These are phyloP conservation scores for Pachliopta kotzebuea DNA, from an alignment of 2,888 invertebrate species.

Conservation along the genomic window DNA sequence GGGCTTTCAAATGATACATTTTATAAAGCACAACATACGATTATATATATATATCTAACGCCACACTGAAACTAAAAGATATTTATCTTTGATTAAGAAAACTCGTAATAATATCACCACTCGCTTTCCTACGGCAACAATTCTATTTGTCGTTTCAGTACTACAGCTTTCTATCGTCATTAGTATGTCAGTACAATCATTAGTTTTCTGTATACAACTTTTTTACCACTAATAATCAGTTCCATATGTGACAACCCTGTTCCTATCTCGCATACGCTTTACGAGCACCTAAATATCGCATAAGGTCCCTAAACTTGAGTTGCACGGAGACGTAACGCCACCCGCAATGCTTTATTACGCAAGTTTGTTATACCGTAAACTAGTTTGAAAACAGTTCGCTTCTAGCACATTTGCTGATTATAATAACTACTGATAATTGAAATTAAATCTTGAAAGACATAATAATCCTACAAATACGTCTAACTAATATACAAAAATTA, in stretches of 20 bases:
- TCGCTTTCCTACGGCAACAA: no score
- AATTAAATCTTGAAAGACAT: not conserved
- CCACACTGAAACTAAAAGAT: not conserved
- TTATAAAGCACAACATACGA: not conserved
- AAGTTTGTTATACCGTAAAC: constrained; percentile 28
- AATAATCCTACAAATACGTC: no score
- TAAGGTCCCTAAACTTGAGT: constrained; percentile 30
- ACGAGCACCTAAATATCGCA: constrained; percentile 32
- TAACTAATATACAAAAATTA: no score
- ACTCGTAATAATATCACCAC: no score
- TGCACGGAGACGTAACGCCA: constrained; percentile 6
- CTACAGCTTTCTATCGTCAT: no score
- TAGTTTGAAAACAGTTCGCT: constrained; percentile 15
- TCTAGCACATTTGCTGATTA: constrained; percentile 1
- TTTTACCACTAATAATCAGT: not conserved
- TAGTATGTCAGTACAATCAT: no score
- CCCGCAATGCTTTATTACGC: constrained; percentile 18
- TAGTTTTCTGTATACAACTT: no score
- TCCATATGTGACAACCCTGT: constrained; percentile 14
- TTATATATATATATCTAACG: no score
- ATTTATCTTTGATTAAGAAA: not conserved
- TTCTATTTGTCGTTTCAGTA: no score
- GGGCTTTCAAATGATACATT: constrained; percentile 9
- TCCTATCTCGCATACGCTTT: constrained; percentile 31
- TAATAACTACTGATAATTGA: not conserved